These are phyloP conservation scores for Cromileptes altivelis DNA, from an alignment of 2,113 vertebrate genomes.

Conservation along the genomic window DNA sequence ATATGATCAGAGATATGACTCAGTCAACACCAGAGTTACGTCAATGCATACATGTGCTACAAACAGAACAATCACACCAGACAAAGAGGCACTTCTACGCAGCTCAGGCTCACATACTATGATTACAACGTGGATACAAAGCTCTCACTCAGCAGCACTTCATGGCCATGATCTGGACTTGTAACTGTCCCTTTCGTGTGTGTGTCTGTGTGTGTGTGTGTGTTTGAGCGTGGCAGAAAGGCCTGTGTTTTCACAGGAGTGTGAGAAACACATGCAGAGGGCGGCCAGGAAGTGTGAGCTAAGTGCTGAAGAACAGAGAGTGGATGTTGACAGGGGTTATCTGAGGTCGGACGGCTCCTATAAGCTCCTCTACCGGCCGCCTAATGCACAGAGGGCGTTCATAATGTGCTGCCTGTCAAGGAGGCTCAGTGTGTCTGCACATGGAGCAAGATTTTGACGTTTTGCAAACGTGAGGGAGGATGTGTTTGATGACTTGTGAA, in stretches of 20 bases:
- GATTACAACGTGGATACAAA: not conserved
- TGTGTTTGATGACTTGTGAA: not conserved
- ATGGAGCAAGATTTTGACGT: not conserved
- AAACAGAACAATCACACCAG: slow-evolving; percentile 5
- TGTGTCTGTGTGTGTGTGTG: slow-evolving; percentile 18
- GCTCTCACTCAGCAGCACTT: slow-evolving; percentile 23
- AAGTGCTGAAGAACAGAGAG: slow-evolving; percentile 62
- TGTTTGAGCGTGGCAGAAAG: slow-evolving; percentile 11
- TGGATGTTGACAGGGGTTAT: slow-evolving; percentile 68
- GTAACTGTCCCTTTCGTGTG: slow-evolving; percentile 2
- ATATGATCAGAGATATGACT: not conserved
- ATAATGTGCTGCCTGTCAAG: not conserved
- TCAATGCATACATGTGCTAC: not conserved
- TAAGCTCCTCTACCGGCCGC: slow-evolving; percentile 2
- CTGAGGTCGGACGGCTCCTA: slow-evolving; percentile 43
- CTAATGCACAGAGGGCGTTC: not conserved
- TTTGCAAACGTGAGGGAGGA: not conserved
- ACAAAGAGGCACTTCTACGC: slow-evolving; percentile 40
- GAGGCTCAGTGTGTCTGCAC: not conserved
- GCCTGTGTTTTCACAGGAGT: slow-evolving; percentile 35
- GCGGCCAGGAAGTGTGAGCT: slow-evolving; percentile 61
- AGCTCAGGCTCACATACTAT: not conserved
- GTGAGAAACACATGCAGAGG: slow-evolving; percentile 36
- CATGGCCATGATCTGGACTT: slow-evolving; percentile 28
- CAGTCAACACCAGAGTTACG: slow-evolving; percentile 2